Evolutionary conservation across 2,888 invertebrate species (phyloP), one percentile per base, ranked within the genome.

Genomic region (Mesorhabditis sp.): DNA sequence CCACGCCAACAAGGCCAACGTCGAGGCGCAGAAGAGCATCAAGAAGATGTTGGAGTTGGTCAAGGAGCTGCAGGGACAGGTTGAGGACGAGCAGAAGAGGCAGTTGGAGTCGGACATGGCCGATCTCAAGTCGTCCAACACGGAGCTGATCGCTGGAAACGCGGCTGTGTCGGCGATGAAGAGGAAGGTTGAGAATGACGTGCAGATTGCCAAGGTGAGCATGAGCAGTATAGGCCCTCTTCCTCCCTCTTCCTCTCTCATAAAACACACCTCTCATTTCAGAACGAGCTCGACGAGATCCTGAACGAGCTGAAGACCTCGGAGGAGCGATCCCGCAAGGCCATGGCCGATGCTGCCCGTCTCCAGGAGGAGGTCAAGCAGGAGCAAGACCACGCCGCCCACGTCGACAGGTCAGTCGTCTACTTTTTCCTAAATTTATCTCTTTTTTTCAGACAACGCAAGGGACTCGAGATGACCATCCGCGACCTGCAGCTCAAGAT

Each of bases 271-370:
- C 10, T 58, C 65, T 2, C 15, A 41, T 74, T 80, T 67, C 74
- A 90, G 90, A 93, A 94, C 87, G 97, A 98, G 89, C 91, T 98
- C 87, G 97, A 98, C 88, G 97, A 97, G 89, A 92, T 96, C 87
- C 90, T 96, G 89, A 94, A 94, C 90, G 97, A 97, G 89, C 93
- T 97, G 88, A 95, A 95, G 91, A 93, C 93, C 90, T 94, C 95
- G 82, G 97, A 98, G 88, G 98, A 98, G 89, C 94, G 94, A 90
- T 94, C 94, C 84, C 67, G 78, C 58, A 78, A 78, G 90, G 95
- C 95, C 66, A 94, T 95, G 93, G 93, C 94, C 84, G 97, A 98
- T 88, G 96, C 97, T 83, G 95, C 96, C 85, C 92, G 97, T 87
- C 91, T 98, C 73, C 95, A 96, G 80, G 98, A 98, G 88, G 97